A percentile compares a stretch with the other conserved stretches of the same genome.
Evolutionary conservation across 2,888 invertebrate genomes (phyloP).

Genomic region (Monochamus alternatus): DNA sequence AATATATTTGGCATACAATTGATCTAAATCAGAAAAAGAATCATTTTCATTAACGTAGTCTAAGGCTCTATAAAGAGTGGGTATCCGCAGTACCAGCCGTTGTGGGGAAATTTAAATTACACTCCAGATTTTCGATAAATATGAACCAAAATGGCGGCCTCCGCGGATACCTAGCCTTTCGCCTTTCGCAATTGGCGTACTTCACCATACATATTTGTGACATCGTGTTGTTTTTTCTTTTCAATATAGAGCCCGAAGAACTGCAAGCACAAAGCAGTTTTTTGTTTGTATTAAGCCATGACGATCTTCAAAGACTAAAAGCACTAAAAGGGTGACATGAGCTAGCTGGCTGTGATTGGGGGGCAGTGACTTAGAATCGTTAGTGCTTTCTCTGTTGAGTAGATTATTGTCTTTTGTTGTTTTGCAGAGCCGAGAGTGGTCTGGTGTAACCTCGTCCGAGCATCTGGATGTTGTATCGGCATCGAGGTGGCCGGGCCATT

Average conservation of each 20-base stretch:
- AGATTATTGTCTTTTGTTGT: conserved; percentile 5
- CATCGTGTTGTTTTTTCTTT: background rate
- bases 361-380: background rate
- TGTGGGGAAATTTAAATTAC: no score
- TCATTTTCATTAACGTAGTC: no score
- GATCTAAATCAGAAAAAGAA: no score
- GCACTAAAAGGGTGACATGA: background rate
- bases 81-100: no score
- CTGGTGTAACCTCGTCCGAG: conserved; percentile 54
- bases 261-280: background rate
- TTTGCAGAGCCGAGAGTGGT: conserved; percentile 43
- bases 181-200: no score
- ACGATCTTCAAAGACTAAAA: background rate
- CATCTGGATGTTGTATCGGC: conserved; percentile 44
- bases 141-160: no score
- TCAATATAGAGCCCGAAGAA: background rate
- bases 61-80: no score
- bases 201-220: no score
- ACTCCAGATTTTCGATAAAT: no score
- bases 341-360: background rate
- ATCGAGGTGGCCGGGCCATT: conserved; percentile 41
- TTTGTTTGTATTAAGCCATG: background rate
- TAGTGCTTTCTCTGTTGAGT: background rate
- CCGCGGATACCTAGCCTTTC: no score
- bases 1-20: no score